phyloP scores from a whole-genome alignment of 2,797 vertebrate genomes.

The Anguilla anguilla region DNA sequence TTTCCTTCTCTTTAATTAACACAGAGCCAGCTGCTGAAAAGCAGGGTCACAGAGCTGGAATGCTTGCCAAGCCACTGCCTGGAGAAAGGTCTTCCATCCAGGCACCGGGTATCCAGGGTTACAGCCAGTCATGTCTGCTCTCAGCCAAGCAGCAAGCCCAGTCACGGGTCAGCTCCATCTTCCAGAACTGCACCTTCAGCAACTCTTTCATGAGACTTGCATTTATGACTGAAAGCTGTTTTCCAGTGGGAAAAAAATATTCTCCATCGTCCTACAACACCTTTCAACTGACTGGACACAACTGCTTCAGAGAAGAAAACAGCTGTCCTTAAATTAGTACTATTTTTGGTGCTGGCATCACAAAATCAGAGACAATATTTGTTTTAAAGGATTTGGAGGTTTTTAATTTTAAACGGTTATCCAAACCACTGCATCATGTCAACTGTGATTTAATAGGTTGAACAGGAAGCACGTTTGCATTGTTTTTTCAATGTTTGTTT shows the following conservation, averaged over 20 bases:
- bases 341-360: slow-evolving; percentile 4
- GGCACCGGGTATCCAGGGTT: not conserved
- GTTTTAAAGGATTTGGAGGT: not conserved
- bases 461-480: not conserved
- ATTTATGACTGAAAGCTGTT: not conserved
- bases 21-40: slow-evolving; percentile 41
- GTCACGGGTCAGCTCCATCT: not conserved
- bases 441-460: not conserved
- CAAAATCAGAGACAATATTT: not conserved
- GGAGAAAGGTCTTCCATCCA: slow-evolving; percentile 29
- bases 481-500: not conserved
- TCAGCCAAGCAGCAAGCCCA: not conserved
- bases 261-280: not conserved
- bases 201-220: not conserved
- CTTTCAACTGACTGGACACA: slow-evolving; percentile 21
- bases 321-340: not conserved
- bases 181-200: slow-evolving; percentile 8
- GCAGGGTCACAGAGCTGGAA: slow-evolving; percentile 5
- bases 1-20: slow-evolving; percentile 31
- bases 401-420: not conserved
- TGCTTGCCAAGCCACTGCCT: slow-evolving; percentile 27
- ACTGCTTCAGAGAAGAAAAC: not conserved
- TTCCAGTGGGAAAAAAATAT: not conserved
- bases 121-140: not conserved
- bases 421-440: not conserved